phyloP scores from a whole-genome alignment of 2,888 invertebrate genomes.

The Coleophora deauratella region DNA sequence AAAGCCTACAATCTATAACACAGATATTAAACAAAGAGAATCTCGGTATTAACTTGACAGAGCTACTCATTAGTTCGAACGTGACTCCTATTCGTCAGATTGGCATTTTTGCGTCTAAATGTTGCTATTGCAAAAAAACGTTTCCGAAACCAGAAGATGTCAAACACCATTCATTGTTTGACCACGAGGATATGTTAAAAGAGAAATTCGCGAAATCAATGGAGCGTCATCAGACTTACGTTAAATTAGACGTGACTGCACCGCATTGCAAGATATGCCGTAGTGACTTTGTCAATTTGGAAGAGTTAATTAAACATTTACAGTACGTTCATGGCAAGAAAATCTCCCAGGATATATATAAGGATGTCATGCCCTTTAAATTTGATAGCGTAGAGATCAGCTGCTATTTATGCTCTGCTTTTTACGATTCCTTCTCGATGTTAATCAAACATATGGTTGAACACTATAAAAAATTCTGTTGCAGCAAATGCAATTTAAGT shows the following conservation, averaged over 20 bases:
- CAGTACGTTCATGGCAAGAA: conserved; percentile 23
- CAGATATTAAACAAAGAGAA: no score
- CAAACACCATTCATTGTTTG: background rate
- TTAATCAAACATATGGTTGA: conserved; percentile 35
- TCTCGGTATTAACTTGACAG: background rate
- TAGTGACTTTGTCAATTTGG: conserved; percentile 20
- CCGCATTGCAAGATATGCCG: conserved; percentile 31
- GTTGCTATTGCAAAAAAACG: background rate
- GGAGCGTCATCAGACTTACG: no score
- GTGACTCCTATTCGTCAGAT: background rate
- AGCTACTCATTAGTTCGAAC: background rate
- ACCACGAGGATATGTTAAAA: background rate
- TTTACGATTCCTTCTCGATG: conserved; percentile 24
- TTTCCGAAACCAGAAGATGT: background rate
- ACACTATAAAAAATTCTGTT: conserved; percentile 39
- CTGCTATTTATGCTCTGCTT: conserved; percentile 30
- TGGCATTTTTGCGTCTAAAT: background rate
- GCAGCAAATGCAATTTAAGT: conserved; percentile 26
- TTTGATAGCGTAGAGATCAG: conserved; percentile 24
- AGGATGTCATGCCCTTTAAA: conserved; percentile 33
- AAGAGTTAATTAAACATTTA: conserved; percentile 26
- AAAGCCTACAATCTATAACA: no score
- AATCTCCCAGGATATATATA: conserved; percentile 29
- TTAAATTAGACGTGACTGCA: conserved; percentile 26
- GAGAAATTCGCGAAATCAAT: background rate